phyloP scores from a whole-genome alignment of 2,113 vertebrate species.

The Tupaia tana region DNA sequence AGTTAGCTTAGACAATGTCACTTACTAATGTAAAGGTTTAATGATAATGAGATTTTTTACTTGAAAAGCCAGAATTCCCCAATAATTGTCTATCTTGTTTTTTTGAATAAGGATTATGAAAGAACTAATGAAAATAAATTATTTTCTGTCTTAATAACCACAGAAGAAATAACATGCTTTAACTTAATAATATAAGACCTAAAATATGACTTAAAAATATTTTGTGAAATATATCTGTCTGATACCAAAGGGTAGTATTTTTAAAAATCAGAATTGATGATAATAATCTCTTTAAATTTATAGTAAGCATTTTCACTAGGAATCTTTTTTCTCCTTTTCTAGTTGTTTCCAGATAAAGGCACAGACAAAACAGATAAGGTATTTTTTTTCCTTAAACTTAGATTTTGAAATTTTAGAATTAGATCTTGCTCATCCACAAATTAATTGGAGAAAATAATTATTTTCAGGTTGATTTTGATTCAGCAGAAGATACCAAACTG shows the following conservation, averaged over 20 bases:
- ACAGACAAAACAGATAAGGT: conserved; percentile 97
- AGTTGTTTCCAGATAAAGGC: conserved; percentile 98
- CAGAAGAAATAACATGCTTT: conserved; percentile 7
- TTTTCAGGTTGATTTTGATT: conserved; percentile 93
- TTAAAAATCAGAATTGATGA: conserved; percentile 39
- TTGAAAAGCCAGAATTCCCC: conserved; percentile 5
- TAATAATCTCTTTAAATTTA: conserved; percentile 26
- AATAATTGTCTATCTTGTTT: background rate
- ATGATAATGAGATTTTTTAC: conserved; percentile 31
- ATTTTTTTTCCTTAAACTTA: conserved; percentile 76
- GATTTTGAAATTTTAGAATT: conserved; percentile 59
- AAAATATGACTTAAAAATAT: background rate
- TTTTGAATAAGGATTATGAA: conserved; percentile 30
- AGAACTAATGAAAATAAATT: conserved; percentile 18
- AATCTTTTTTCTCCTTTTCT: conserved; percentile 78
- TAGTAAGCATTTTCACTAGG: conserved; percentile 43
- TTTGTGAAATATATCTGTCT: background rate
- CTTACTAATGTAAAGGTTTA: background rate
- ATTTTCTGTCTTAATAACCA: conserved; percentile 8
- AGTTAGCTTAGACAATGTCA: conserved; percentile 53
- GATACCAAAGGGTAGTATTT: background rate
- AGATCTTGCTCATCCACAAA: conserved; percentile 32
- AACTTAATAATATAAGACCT: background rate
- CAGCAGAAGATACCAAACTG: conserved; percentile 91
- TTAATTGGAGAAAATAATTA: conserved; percentile 66